These are phyloP conservation scores for Cerceris rybyensis DNA, from an alignment of 2,888 invertebrate species.

Conservation along the genomic window DNA sequence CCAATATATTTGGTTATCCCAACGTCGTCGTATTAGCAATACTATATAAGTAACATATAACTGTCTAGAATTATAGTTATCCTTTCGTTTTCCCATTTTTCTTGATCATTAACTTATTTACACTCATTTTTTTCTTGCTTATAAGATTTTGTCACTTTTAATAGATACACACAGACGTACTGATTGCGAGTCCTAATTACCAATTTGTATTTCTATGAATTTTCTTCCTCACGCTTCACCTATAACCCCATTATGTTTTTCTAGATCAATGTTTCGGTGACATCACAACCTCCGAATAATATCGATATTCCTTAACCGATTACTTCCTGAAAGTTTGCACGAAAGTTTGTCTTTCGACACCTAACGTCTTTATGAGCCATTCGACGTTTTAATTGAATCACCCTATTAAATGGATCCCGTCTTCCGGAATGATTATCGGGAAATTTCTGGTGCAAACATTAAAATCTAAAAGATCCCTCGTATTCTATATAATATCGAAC, in stretches of 20 bases:
- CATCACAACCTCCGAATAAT: neutral
- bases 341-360: neutral
- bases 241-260: too few relatives aligned
- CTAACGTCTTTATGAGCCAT: slow-evolving; percentile 18
- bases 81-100: too few relatives aligned
- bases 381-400: slow-evolving; percentile 48
- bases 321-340: slow-evolving; percentile 7
- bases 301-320: neutral
- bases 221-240: too few relatives aligned
- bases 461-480: slow-evolving; percentile 23
- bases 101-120: too few relatives aligned
- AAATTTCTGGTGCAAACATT: slow-evolving; percentile 41
- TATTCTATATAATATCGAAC: slow-evolving; percentile 37
- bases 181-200: too few relatives aligned
- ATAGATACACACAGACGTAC: neutral
- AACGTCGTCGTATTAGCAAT: neutral
- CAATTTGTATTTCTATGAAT: too few relatives aligned
- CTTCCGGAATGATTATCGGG: slow-evolving; percentile 35
- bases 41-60: neutral
- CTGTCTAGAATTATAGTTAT: too few relatives aligned
- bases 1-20: neutral
- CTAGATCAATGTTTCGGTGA: neutral
- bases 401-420: slow-evolving; percentile 39
- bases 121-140: neutral
- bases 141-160: neutral